A percentile compares a stretch with the other conserved stretches of the same genome.
Conservation (phyloP, 2,113 vertebrate genomes). For the Macrotus californicus region DNA sequence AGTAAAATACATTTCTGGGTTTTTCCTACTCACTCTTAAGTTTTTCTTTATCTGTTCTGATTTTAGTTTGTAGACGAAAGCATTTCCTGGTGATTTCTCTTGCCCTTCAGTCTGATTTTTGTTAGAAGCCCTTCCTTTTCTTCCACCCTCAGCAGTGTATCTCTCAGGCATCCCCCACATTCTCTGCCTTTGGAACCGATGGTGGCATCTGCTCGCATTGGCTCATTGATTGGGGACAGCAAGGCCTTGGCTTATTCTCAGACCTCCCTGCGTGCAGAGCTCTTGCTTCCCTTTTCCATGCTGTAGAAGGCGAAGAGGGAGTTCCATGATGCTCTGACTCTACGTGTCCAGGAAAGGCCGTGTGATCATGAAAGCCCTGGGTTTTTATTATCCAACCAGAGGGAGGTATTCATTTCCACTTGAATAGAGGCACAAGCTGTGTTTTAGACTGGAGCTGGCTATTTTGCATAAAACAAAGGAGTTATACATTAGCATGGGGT, state of each 20-base stretch:
- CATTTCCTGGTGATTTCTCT: background rate
- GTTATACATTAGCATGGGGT: constrained; percentile 63
- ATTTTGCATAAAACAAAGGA: constrained; percentile 69
- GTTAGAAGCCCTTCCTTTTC: background rate
- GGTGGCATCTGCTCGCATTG: background rate
- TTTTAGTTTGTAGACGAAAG: constrained; percentile 13
- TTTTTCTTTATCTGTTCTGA: constrained; percentile 5
- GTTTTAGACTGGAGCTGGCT: constrained; percentile 42
- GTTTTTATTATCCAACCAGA: constrained; percentile 48
- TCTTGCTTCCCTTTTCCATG: background rate
- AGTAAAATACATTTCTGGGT: background rate
- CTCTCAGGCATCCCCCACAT: background rate
- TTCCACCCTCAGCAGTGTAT: background rate
- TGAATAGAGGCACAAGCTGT: constrained; percentile 60
- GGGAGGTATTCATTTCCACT: constrained; percentile 64
- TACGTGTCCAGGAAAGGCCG: constrained; percentile 34
- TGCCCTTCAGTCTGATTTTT: background rate
- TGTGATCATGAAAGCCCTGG: constrained; percentile 24
- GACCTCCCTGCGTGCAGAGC: background rate
- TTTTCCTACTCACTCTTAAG: background rate
- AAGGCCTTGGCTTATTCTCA: background rate
- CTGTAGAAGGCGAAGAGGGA: background rate
- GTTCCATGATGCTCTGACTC: background rate
- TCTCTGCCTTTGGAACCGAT: background rate
- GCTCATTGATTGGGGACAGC: background rate